Conservation (phyloP, 2,113 vertebrate species). For the Bungarus multicinctus region DNA sequence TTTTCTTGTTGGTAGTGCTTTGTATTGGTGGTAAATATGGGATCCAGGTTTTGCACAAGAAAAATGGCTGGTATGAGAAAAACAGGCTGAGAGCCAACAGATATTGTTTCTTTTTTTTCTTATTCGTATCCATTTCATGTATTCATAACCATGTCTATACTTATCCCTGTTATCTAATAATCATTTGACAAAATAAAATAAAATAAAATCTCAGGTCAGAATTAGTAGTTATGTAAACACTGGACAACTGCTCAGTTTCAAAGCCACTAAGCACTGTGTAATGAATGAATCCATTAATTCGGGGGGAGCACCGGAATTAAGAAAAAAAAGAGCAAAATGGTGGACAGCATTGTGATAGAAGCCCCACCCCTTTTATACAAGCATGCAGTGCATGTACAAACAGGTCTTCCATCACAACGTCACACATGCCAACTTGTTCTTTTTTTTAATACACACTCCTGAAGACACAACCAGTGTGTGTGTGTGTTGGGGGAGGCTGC, state of each 20-base stretch:
- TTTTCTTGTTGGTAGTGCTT: background rate
- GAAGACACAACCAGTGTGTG: background rate
- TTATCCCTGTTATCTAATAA: too few relatives aligned
- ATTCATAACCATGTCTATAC: too few relatives aligned
- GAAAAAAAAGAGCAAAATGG: background rate
- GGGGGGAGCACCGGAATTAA: background rate
- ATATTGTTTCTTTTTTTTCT: too few relatives aligned
- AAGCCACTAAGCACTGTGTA: background rate
- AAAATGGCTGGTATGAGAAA: background rate
- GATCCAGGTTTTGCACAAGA: background rate
- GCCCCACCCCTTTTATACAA: background rate
- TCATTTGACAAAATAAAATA: too few relatives aligned
- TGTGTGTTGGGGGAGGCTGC: background rate
- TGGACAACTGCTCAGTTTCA: background rate
- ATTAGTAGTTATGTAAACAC: background rate
- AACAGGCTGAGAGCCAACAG: background rate
- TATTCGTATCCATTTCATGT: too few relatives aligned
- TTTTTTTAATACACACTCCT: background rate
- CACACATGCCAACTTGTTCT: background rate
- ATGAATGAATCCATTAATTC: background rate
- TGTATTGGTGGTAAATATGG: background rate
- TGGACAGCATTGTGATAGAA: background rate
- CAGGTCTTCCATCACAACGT: background rate
- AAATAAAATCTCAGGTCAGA: background rate
- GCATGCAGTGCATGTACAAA: background rate